These are phyloP conservation scores for Yponomeuta cagnagella DNA, from an alignment of 2,888 invertebrate genomes.

Conservation along the genomic window DNA sequence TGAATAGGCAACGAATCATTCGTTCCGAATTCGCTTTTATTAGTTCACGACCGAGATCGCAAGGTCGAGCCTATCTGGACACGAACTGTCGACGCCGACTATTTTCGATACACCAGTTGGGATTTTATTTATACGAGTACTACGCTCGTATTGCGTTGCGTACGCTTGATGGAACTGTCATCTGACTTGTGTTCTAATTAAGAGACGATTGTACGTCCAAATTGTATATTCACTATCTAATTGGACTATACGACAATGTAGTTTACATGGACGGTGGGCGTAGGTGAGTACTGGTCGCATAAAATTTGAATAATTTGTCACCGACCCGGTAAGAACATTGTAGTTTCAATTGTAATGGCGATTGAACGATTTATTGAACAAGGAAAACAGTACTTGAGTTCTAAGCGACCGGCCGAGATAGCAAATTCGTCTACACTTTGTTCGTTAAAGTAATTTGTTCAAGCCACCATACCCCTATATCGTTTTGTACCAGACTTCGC, in stretches of 20 bases:
- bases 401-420: too few relatives aligned
- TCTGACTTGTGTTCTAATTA: background rate
- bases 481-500: background rate
- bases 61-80: background rate
- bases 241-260: too few relatives aligned
- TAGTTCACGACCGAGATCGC: background rate
- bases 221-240: too few relatives aligned
- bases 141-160: background rate
- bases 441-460: background rate
- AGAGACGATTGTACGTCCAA: too few relatives aligned
- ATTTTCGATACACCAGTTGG: background rate
- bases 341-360: too few relatives aligned
- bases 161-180: background rate
- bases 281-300: too few relatives aligned
- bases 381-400: too few relatives aligned
- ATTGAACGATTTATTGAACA: too few relatives aligned
- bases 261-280: too few relatives aligned
- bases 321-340: too few relatives aligned
- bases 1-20: background rate
- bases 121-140: background rate
- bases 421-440: background rate
- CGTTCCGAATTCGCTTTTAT: background rate
- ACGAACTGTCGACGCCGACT: background rate
- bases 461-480: background rate
- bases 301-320: too few relatives aligned